Evolutionary conservation across 2,888 invertebrate genomes (phyloP).

Genomic region (Microplitis manilae): DNA sequence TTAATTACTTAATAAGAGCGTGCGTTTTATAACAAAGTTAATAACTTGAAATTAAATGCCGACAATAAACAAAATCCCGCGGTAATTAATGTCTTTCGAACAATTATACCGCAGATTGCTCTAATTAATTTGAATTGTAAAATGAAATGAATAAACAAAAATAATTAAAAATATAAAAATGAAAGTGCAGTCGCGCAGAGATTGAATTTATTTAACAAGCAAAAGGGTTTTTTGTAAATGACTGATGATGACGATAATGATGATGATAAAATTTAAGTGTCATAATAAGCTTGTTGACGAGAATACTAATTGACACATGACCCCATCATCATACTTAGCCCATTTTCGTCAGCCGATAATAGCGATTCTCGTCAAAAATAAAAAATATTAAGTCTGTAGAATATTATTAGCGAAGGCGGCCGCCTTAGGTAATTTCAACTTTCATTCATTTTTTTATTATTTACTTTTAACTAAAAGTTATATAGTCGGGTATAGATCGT

Average conservation of each 20-base stretch:
- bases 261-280: background rate
- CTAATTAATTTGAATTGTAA: no score
- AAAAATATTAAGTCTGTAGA: background rate
- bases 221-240: background rate
- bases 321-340: constrained; percentile 17
- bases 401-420: background rate
- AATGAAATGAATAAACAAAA: background rate
- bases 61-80: no score
- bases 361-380: background rate
- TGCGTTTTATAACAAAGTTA: no score
- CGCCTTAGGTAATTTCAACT: constrained; percentile 20
- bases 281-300: constrained; percentile 9
- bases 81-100: no score
- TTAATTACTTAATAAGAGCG: no score
- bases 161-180: background rate
- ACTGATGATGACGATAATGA: background rate
- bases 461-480: background rate
- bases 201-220: background rate
- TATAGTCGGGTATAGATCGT: background rate
- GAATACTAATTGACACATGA: constrained; percentile 34
- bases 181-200: background rate
- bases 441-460: background rate
- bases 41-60: no score
- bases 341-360: constrained; percentile 25
- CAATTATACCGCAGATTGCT: no score